A percentile compares a stretch with the other conserved stretches of the same genome.
Evolutionary conservation across 2,888 invertebrate species (phyloP).

Genomic region (Meganola albula): DNA sequence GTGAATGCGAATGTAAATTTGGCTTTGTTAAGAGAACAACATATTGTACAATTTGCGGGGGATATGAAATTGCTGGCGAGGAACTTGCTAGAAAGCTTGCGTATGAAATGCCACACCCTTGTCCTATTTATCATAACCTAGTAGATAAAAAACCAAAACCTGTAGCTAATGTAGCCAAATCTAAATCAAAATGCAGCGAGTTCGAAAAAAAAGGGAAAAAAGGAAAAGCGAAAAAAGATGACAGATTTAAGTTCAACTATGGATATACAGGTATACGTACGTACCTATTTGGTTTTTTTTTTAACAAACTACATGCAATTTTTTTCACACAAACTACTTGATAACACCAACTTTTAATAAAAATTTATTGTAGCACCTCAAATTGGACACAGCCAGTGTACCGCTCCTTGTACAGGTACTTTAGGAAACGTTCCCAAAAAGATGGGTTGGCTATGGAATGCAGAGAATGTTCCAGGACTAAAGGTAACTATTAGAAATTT

Average conservation of each 20-base stretch:
- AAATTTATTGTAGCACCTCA: conserved; percentile 49
- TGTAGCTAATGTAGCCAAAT: conserved; percentile 31
- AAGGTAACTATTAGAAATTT: conserved; percentile 40
- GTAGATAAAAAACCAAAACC: conserved; percentile 41
- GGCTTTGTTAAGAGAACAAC: conserved; percentile 58
- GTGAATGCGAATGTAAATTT: conserved; percentile 62
- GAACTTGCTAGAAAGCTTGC: conserved; percentile 34
- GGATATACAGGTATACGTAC: conserved; percentile 72
- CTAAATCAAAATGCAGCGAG: conserved; percentile 37
- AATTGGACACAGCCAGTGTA: conserved; percentile 63
- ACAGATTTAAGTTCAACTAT: conserved; percentile 65
- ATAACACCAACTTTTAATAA: conserved; percentile 4
- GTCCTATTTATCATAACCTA: conserved; percentile 61
- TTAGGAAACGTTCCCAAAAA: conserved; percentile 53
- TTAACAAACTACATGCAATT: no score
- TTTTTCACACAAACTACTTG: no score
- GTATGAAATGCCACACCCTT: conserved; percentile 47
- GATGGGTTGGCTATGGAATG: conserved; percentile 74
- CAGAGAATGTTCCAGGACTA: conserved; percentile 58
- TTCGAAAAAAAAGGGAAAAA: conserved; percentile 52
- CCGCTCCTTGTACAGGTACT: conserved; percentile 49
- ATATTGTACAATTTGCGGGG: conserved; percentile 59
- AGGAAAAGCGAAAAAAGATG: conserved; percentile 44
- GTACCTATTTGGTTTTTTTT: conserved; percentile 40
- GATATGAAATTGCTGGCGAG: conserved; percentile 54